A percentile compares a stretch with the other conserved stretches of the same genome.
Conservation (phyloP, 2,888 invertebrate species). For the Smittia aterrima region DNA sequence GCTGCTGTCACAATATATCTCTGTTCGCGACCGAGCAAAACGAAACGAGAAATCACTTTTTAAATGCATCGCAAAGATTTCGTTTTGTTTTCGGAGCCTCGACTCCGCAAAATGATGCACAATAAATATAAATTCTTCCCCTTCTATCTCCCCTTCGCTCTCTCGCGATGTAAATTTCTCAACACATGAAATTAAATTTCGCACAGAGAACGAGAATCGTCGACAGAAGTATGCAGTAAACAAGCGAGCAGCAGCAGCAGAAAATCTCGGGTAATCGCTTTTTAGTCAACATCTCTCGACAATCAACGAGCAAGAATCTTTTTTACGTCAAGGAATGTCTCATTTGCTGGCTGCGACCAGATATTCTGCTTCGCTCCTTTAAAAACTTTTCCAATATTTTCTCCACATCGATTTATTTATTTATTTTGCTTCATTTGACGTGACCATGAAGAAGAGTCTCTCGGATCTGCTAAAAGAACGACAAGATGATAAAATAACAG, state of each 20-base stretch:
- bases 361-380: background rate
- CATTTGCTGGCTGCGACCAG: constrained; percentile 20
- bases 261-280: constrained; percentile 8
- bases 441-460: background rate
- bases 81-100: background rate
- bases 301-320: constrained; percentile 34
- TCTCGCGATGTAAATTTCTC: constrained; percentile 16
- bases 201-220: background rate
- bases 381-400: background rate
- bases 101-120: constrained; percentile 26
- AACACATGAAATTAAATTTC: constrained; percentile 9
- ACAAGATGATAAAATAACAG: constrained; percentile 5
- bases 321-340: constrained; percentile 39
- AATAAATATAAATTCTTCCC: constrained; percentile 38
- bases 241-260: constrained; percentile 12
- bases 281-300: constrained; percentile 18
- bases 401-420: constrained; percentile 6
- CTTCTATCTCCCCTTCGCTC: background rate
- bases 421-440: background rate
- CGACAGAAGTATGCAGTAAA: constrained; percentile 21
- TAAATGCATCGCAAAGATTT: background rate
- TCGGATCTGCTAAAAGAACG: background rate
- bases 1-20: constrained; percentile 33
- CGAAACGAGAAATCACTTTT: constrained; percentile 2
- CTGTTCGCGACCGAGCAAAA: background rate